Percentiles rank a stretch among this genome's conserved stretches.
Evolutionary conservation across 2,113 vertebrate genomes (phyloP).

Genomic region (Cephalopholis sonnerati): DNA sequence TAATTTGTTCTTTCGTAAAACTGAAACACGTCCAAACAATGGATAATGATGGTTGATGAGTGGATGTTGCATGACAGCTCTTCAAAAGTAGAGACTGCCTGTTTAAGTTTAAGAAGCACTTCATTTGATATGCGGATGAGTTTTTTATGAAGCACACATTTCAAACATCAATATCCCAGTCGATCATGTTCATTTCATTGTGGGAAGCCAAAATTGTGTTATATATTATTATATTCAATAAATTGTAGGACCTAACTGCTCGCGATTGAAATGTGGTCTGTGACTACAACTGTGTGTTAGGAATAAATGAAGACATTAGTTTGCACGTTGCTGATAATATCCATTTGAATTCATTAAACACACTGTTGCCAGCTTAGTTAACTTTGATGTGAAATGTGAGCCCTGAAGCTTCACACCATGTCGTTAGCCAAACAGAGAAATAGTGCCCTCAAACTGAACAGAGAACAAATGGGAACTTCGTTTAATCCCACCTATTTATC

Average conservation of each 20-base stretch:
- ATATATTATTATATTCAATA: too few relatives aligned
- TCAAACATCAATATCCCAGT: too few relatives aligned
- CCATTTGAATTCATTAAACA: constrained; percentile 4
- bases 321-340: neutral
- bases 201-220: too few relatives aligned
- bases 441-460: neutral
- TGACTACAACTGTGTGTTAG: neutral
- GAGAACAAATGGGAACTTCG: neutral
- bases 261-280: neutral
- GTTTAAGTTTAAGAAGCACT: too few relatives aligned
- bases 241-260: neutral
- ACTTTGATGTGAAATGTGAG: neutral
- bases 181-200: too few relatives aligned
- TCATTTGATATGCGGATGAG: too few relatives aligned
- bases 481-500: neutral
- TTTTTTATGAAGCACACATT: too few relatives aligned
- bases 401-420: neutral
- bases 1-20: too few relatives aligned
- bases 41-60: too few relatives aligned
- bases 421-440: neutral
- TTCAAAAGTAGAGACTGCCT: too few relatives aligned
- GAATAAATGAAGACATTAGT: constrained; percentile 10
- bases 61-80: too few relatives aligned
- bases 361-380: neutral
- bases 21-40: too few relatives aligned